These are phyloP conservation scores for Stegophylla sp. DNA, from an alignment of 2,888 invertebrate species.

Conservation along the genomic window DNA sequence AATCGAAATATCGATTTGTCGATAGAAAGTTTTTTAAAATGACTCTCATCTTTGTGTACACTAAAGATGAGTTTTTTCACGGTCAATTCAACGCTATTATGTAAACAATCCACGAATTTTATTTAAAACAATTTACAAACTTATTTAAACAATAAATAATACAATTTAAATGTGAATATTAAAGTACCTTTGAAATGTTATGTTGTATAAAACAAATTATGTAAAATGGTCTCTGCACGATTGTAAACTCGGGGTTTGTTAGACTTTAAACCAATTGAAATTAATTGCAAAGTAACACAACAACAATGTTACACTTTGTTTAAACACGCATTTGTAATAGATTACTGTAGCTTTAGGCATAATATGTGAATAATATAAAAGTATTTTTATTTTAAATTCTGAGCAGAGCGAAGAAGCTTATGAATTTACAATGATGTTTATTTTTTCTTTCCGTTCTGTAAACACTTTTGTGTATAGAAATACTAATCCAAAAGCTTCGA, in stretches of 20 bases:
- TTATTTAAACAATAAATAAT: constrained; percentile 16
- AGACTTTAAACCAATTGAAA: background rate
- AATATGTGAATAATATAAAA: background rate
- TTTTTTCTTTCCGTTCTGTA: too few species aligned
- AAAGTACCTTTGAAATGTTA: background rate
- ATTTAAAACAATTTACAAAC: constrained; percentile 4
- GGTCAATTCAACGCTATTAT: background rate
- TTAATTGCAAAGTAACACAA: background rate
- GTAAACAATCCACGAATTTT: background rate
- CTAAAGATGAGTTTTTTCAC: background rate
- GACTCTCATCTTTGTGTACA: background rate
- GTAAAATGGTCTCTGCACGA: background rate
- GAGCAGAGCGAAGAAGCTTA: too few species aligned
- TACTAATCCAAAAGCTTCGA: too few species aligned
- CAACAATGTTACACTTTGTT: background rate
- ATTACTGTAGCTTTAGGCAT: too few species aligned
- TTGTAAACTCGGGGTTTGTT: background rate
- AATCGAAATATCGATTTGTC: background rate
- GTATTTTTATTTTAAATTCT: too few species aligned
- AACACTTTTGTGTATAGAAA: too few species aligned
- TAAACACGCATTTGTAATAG: background rate
- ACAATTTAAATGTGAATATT: background rate
- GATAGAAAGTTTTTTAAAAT: background rate
- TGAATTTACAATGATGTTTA: too few species aligned
- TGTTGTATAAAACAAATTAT: background rate